These are phyloP conservation scores for Rhyacichthys aspro DNA, from an alignment of 2,797 vertebrate species.

Conservation along the genomic window DNA sequence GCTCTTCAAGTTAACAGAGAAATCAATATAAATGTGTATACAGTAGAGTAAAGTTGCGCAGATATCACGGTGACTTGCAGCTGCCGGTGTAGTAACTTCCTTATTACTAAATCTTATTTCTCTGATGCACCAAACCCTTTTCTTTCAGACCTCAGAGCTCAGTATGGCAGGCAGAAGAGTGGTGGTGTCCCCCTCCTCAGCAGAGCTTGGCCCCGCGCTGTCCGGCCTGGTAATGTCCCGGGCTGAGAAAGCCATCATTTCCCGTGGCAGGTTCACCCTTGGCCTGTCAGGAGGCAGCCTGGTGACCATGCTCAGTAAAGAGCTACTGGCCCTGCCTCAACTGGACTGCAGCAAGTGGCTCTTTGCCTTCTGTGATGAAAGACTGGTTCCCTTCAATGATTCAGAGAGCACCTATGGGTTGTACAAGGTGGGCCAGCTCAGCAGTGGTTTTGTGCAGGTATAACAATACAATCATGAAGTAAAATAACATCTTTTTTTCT, in stretches of 20 bases:
- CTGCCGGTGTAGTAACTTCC: constrained; percentile 29
- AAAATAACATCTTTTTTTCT: constrained; percentile 11
- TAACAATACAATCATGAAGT: not conserved
- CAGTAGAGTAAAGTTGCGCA: too few relatives aligned
- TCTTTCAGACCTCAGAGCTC: not conserved
- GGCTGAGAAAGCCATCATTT: constrained; percentile 71
- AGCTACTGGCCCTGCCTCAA: constrained; percentile 77
- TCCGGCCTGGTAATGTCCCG: constrained; percentile 75
- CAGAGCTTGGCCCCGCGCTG: constrained; percentile 78
- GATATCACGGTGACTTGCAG: not conserved
- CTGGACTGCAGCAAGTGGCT: constrained; percentile 86
- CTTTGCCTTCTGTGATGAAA: constrained; percentile 90
- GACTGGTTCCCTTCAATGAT: constrained; percentile 85
- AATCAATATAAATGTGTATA: too few relatives aligned
- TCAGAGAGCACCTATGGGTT: constrained; percentile 91
- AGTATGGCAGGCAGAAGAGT: constrained; percentile 80
- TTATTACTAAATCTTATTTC: constrained; percentile 25
- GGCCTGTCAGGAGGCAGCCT: constrained; percentile 92
- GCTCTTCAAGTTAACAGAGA: too few relatives aligned
- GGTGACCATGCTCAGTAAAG: constrained; percentile 85
- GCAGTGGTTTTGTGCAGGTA: too few relatives aligned
- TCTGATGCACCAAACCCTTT: not conserved
- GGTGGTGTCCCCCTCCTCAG: constrained; percentile 76
- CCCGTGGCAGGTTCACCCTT: constrained; percentile 81
- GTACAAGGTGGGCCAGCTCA: constrained; percentile 81